Conservation (phyloP, 2,888 invertebrate species). For the Eupelmus urozonus region DNA sequence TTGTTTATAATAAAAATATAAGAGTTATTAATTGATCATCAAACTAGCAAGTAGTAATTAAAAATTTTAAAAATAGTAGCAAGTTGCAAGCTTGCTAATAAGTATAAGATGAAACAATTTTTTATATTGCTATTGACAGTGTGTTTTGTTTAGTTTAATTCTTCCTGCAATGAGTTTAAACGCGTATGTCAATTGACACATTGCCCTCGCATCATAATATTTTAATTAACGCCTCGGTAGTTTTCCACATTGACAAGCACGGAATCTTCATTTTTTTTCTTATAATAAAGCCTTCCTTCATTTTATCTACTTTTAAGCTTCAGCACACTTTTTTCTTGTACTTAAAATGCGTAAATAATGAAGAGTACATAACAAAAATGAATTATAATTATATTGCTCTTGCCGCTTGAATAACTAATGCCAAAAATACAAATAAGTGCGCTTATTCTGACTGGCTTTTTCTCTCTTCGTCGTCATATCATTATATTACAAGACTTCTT, state of each 20-base stretch:
- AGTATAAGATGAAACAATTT: too few relatives aligned
- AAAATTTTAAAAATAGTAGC: too few relatives aligned
- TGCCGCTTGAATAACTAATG: constrained; percentile 71
- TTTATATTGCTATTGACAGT: too few relatives aligned
- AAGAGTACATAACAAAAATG: constrained; percentile 24
- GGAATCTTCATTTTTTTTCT: constrained; percentile 25
- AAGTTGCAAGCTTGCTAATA: too few relatives aligned
- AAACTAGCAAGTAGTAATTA: too few relatives aligned
- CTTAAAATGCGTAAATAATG: constrained; percentile 57
- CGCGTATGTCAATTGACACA: constrained; percentile 42
- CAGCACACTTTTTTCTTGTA: constrained; percentile 21
- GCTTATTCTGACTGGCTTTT: constrained; percentile 71
- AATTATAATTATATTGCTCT: constrained; percentile 63
- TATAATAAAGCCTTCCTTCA: background rate
- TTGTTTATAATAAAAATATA: background rate
- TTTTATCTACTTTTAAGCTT: constrained; percentile 30
- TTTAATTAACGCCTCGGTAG: constrained; percentile 21
- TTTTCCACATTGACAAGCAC: constrained; percentile 21
- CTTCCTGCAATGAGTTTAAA: constrained; percentile 4
- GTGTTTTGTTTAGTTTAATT: constrained; percentile 1
- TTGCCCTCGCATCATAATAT: constrained; percentile 39
- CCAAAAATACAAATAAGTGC: constrained; percentile 64
- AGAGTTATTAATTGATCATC: background rate
- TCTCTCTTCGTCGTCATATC: constrained; percentile 53
- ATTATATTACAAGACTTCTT: constrained; percentile 22